phyloP scores from a whole-genome alignment of 35 echinoderm and acorn worm species.

The Stichopus chloronotus region DNA sequence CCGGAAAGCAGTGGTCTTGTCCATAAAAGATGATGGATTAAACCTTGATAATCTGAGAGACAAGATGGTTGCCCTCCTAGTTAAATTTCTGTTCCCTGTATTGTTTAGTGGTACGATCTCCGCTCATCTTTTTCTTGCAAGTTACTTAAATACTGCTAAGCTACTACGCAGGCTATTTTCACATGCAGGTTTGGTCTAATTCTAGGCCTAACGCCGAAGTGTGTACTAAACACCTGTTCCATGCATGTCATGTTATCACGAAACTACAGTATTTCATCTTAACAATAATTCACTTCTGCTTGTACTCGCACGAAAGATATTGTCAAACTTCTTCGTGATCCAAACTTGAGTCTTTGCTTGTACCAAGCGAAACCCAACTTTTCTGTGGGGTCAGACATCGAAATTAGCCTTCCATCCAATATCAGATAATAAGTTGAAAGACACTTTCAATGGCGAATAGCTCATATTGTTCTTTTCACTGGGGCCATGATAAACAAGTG shows the following conservation, averaged over 20 bases:
- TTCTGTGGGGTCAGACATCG: background rate
- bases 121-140: background rate
- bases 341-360: background rate
- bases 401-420: no score
- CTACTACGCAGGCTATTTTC: background rate
- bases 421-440: no score
- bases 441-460: no score
- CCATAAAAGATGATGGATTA: background rate
- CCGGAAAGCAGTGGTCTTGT: background rate
- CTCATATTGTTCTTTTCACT: no score
- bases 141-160: background rate
- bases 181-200: slow-evolving; percentile 3
- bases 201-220: background rate
- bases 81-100: background rate
- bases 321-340: slow-evolving; percentile 9
- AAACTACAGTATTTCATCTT: background rate
- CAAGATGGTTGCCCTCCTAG: background rate
- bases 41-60: slow-evolving; percentile 3
- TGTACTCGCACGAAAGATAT: background rate
- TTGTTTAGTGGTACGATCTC: no score
- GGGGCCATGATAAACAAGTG: no score
- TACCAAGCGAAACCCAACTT: background rate
- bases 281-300: background rate
- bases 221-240: background rate
- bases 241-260: slow-evolving; percentile 1